Conservation (phyloP, 2,888 invertebrate species). For the Microdon myrmicae region DNA sequence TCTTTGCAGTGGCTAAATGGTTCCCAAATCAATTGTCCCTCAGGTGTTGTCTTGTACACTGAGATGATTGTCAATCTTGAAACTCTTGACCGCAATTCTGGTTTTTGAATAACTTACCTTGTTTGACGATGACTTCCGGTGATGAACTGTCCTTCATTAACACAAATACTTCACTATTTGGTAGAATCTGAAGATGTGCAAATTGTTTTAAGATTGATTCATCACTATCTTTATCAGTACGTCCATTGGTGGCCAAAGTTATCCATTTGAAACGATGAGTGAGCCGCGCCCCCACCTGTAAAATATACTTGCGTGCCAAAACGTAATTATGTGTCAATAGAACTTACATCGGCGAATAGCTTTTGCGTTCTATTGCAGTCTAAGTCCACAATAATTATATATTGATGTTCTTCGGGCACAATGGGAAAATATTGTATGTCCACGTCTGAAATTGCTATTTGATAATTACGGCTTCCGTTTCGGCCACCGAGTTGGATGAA, state of each 20-base stretch:
- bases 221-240: slow-evolving; percentile 16
- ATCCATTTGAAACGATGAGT: slow-evolving; percentile 49
- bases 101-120: slow-evolving; percentile 27
- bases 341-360: slow-evolving; percentile 29
- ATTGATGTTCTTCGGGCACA: slow-evolving; percentile 52
- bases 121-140: slow-evolving; percentile 14
- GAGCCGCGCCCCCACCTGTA: slow-evolving; percentile 31
- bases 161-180: slow-evolving; percentile 54
- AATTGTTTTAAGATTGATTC: slow-evolving; percentile 31
- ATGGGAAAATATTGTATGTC: slow-evolving; percentile 42
- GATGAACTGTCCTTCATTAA: slow-evolving; percentile 22
- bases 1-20: slow-evolving; percentile 45
- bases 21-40: slow-evolving; percentile 37
- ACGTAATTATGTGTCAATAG: slow-evolving; percentile 8
- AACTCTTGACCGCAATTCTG: neutral
- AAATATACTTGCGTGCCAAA: slow-evolving; percentile 22
- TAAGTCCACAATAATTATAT: slow-evolving; percentile 55
- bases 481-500: slow-evolving; percentile 20
- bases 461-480: slow-evolving; percentile 40
- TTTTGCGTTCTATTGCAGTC: slow-evolving; percentile 34
- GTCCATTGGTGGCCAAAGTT: slow-evolving; percentile 14
- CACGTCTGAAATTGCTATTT: slow-evolving; percentile 39
- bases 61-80: slow-evolving; percentile 17
- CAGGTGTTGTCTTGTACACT: slow-evolving; percentile 52
- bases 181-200: slow-evolving; percentile 34